Conservation (phyloP, 1,140 invertebrate genomes). For the Hylaeus volcanicus region DNA sequence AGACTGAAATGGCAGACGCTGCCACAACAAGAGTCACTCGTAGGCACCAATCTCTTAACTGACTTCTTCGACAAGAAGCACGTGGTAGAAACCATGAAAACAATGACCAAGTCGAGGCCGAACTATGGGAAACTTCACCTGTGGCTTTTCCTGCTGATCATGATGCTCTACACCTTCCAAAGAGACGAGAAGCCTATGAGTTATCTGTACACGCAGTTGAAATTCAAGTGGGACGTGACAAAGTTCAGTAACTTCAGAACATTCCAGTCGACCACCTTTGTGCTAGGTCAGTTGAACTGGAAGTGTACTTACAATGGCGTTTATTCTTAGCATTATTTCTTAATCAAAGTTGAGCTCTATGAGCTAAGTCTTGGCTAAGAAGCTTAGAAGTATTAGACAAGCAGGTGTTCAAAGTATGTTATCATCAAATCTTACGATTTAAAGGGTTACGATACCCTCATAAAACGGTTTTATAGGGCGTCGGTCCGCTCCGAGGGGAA, state of each 20-base stretch:
- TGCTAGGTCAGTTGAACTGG: constrained; percentile 76
- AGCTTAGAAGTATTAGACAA: too few relatives aligned
- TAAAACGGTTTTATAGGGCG: too few relatives aligned
- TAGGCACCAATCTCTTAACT: constrained; percentile 81
- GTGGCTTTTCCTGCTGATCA: constrained; percentile 84
- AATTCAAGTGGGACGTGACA: constrained; percentile 85
- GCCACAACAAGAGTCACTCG: constrained; percentile 82
- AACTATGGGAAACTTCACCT: constrained; percentile 83
- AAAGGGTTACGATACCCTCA: too few relatives aligned
- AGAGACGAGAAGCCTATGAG: constrained; percentile 87
- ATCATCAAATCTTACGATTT: too few relatives aligned
- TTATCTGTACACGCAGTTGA: constrained; percentile 85
- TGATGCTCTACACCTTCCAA: constrained; percentile 89
- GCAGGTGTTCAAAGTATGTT: too few relatives aligned
- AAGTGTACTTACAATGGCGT: background rate
- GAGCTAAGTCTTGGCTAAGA: too few relatives aligned
- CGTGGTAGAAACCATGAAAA: constrained; percentile 82
- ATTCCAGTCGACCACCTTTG: constrained; percentile 85
- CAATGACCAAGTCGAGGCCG: constrained; percentile 81
- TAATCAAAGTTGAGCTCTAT: too few relatives aligned
- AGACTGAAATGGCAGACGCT: constrained; percentile 85
- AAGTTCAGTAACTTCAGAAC: constrained; percentile 86
- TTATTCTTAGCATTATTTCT: too few relatives aligned
- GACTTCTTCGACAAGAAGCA: constrained; percentile 88
- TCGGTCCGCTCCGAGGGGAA: too few relatives aligned